Percentiles rank a stretch among this genome's conserved stretches.
Conservation (phyloP, 2,113 vertebrate genomes). For the Larimichthys crocea region DNA sequence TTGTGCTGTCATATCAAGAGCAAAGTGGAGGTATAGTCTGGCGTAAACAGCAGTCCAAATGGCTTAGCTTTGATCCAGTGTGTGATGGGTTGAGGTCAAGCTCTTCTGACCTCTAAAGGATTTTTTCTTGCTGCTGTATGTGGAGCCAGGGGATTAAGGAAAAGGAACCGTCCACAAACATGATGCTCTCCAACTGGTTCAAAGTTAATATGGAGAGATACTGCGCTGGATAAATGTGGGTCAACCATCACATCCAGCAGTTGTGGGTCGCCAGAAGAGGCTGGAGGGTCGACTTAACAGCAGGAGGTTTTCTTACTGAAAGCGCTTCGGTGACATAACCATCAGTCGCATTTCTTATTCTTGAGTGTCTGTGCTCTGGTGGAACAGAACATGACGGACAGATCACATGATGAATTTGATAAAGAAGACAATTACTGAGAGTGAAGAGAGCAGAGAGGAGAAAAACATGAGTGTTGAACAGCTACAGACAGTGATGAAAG, state of each 20-base stretch:
- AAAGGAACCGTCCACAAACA: neutral
- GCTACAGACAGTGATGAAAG: neutral
- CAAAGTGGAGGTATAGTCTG: neutral
- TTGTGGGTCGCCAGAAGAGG: neutral
- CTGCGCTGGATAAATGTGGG: neutral
- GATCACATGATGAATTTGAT: slow-evolving; percentile 35
- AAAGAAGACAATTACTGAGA: slow-evolving; percentile 61
- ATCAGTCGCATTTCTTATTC: slow-evolving; percentile 15
- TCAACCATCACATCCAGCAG: neutral
- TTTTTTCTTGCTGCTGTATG: slow-evolving; percentile 13
- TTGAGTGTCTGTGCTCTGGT: slow-evolving; percentile 4
- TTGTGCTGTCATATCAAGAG: neutral
- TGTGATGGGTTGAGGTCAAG: slow-evolving; percentile 9
- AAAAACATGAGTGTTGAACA: neutral
- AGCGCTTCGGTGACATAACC: slow-evolving; percentile 9
- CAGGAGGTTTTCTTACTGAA: slow-evolving; percentile 13
- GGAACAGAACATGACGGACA: slow-evolving; percentile 1
- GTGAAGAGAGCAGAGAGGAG: neutral
- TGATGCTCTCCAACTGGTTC: neutral
- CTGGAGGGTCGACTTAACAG: neutral
- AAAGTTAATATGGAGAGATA: neutral
- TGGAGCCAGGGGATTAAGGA: slow-evolving; percentile 2
- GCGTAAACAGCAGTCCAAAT: neutral
- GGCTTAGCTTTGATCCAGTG: slow-evolving; percentile 7
- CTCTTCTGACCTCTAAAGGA: slow-evolving; percentile 25